Percentiles rank a stretch among this genome's conserved stretches.
These are phyloP conservation scores for Muraenolepis orangiensis DNA, from an alignment of 2,797 vertebrate genomes.

Conservation along the genomic window DNA sequence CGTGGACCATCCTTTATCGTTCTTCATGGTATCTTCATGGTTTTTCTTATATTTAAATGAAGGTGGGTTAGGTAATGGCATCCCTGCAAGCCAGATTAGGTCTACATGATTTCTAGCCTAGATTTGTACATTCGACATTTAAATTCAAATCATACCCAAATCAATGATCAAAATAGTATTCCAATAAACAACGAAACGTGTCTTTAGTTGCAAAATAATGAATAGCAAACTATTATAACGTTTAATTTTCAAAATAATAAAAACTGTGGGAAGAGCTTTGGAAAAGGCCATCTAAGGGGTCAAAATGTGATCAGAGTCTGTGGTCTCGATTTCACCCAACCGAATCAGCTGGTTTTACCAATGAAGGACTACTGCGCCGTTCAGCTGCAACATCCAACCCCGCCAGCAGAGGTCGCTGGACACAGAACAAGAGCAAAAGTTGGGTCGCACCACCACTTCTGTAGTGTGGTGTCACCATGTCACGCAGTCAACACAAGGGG, in stretches of 20 bases:
- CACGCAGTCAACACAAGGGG: constrained; percentile 17
- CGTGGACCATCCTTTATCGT: constrained; percentile 44
- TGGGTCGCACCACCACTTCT: constrained; percentile 28
- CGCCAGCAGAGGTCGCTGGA: constrained; percentile 61
- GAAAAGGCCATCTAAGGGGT: no score
- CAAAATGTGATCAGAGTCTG: no score
- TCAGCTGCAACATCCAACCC: not conserved
- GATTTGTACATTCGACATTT: not conserved
- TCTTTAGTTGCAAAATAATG: not conserved
- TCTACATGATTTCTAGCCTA: not conserved
- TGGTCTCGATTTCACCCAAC: no score
- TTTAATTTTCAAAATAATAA: no score
- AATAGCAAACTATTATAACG: no score
- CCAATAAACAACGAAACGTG: not conserved
- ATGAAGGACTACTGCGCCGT: not conserved
- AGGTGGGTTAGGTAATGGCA: not conserved
- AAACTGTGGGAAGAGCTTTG: no score
- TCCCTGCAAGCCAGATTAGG: not conserved
- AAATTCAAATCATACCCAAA: not conserved
- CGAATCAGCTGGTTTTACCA: no score
- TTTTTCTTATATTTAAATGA: not conserved
- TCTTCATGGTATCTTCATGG: no score
- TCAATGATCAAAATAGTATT: not conserved
- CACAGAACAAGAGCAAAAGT: constrained; percentile 37
- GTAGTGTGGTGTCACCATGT: constrained; percentile 50